A percentile compares a stretch with the other conserved stretches of the same genome.
Conservation (phyloP, 2,888 invertebrate genomes). For the Bruchidius siliquastri region DNA sequence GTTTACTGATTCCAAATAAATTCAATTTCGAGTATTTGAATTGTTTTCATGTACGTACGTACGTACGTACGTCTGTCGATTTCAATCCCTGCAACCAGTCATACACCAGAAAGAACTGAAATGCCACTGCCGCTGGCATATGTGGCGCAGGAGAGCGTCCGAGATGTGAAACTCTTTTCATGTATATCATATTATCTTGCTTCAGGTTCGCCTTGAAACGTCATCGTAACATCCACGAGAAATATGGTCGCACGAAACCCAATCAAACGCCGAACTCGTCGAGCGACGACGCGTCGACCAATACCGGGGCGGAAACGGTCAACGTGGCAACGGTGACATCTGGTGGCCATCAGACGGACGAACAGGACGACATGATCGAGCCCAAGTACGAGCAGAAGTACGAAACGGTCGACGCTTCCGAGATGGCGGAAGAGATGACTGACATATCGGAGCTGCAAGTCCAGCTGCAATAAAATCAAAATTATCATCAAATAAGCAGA, state of each 20-base stretch:
- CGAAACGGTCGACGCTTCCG: conserved; percentile 35
- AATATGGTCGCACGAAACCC: conserved; percentile 66
- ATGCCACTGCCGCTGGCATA: no score
- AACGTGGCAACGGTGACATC: conserved; percentile 18
- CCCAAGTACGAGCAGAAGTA: conserved; percentile 41
- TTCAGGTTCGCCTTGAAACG: conserved; percentile 71
- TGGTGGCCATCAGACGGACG: conserved; percentile 5
- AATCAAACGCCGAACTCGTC: conserved; percentile 31
- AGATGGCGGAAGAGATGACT: conserved; percentile 42
- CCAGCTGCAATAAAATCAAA: conserved; percentile 37
- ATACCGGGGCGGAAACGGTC: conserved; percentile 16
- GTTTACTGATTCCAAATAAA: no score
- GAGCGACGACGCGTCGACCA: conserved; percentile 30
- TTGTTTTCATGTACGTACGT: no score
- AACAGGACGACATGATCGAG: conserved; percentile 38
- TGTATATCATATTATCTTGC: no score
- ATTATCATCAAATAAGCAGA: no score
- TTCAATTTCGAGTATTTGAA: no score
- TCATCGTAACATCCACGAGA: conserved; percentile 82
- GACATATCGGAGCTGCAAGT: conserved; percentile 46
- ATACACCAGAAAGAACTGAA: no score
- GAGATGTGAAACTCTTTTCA: no score
- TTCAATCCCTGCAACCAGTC: no score
- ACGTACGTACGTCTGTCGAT: no score
- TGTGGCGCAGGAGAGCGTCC: no score